These are phyloP conservation scores for Ricordea florida DNA, from an alignment of 92 coral and sea anemone species.

Conservation along the genomic window DNA sequence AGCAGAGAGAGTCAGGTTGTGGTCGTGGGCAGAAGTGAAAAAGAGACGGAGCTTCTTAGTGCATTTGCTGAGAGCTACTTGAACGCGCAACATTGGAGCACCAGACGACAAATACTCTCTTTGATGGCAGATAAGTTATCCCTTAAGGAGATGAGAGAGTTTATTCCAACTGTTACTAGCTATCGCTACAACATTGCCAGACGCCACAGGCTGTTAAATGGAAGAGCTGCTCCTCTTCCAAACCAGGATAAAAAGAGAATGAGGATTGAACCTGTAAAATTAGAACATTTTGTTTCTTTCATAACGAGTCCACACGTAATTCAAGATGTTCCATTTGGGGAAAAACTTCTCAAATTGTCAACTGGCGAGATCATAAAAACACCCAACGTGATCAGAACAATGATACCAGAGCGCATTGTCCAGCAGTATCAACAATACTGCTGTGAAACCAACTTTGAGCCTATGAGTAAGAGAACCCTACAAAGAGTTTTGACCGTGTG, in stretches of 20 bases:
- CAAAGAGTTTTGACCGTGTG: conserved; percentile 29
- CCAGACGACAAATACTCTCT: no score
- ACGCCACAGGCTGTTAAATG: conserved; percentile 31
- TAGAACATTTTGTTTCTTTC: conserved; percentile 58
- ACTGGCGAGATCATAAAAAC: conserved; percentile 45
- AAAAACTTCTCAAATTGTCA: conserved; percentile 42
- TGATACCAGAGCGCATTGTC: conserved; percentile 46
- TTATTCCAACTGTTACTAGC: conserved; percentile 36
- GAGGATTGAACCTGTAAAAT: conserved; percentile 28
- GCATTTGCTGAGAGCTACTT: no score
- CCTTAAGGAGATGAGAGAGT: conserved; percentile 6
- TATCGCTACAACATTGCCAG: conserved; percentile 42
- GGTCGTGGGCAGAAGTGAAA: no score
- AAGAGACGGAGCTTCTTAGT: no score
- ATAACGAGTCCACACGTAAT: conserved; percentile 58
- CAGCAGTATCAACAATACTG: conserved; percentile 39
- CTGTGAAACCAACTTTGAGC: conserved; percentile 22
- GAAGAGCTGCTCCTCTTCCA: conserved; percentile 38
- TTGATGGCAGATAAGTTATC: conserved; percentile 29
- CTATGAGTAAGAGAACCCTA: conserved; percentile 42
- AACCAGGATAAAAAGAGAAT: conserved; percentile 11
- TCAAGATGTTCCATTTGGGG: conserved; percentile 58
- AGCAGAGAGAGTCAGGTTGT: neutral
- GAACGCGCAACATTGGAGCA: no score
- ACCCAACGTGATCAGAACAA: conserved; percentile 42